Evolutionary conservation across 35 echinoderm and acorn worm genomes (phyloP), one percentile per base, ranked within the genome.

Genomic region (Holothuria glaberrima): DNA sequence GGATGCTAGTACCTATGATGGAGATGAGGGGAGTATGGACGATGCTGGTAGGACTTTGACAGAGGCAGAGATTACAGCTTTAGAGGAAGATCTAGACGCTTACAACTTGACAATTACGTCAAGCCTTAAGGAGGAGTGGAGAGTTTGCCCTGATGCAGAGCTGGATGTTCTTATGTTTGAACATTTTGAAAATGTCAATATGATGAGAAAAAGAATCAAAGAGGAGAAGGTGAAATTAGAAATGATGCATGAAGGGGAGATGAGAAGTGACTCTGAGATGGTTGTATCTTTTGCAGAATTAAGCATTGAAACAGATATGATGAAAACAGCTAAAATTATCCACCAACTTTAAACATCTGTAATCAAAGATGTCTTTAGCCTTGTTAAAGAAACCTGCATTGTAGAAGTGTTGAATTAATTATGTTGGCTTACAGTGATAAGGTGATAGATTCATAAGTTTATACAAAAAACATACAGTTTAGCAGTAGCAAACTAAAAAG

Each of bases 41-140:
- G 48, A 17, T 59, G 79, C 44, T 28, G 48, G 57, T 5, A 29
- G 12, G 18, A 29, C 25, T 56, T 57, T 82, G 48, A 82, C 46
- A 12, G 24, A 60, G 46, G 22, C 17, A 29, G 79, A 82, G 26
- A 60, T 82, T 0, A 60, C 22, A 56, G 50, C 50, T 33, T 30
- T 82, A 33, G 79, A 82, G 79, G 48, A 82, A 20, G 48, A 82
- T 22, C 58, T 82, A 48, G 79, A 82, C 24, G 18, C 25, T 20
- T 82, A 82, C 50, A 33, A 82, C 22, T 48, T 82, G 9, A 58
- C 21, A 17, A 60, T 82, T 14, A 82, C 79, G 19, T 26, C 79
- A 0, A 82, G 79, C 48, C 79, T 82, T 9, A 82, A 33, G 48
- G 79, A 60, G 79, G 79, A 82, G 57, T 82, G 79, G 79, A 56